These are phyloP conservation scores for Drosophila setosimentum DNA, from an alignment of 2,888 invertebrate genomes.

Conservation along the genomic window DNA sequence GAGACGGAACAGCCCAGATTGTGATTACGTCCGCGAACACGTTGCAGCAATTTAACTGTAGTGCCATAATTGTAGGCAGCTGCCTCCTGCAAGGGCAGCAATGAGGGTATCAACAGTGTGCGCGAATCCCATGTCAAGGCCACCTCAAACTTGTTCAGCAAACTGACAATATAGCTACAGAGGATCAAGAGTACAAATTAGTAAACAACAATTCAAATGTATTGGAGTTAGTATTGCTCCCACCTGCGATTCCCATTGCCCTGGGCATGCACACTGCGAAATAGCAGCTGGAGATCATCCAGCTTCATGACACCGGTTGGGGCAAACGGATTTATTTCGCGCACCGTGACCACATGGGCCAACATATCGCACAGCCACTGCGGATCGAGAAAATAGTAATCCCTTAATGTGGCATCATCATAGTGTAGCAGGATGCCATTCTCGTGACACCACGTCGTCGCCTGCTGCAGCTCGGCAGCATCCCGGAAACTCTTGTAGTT, in stretches of 20 bases:
- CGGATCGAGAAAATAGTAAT: slow-evolving; percentile 98
- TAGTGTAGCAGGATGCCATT: slow-evolving; percentile 98
- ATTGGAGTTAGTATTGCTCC: background rate
- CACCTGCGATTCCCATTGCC: slow-evolving; percentile 87
- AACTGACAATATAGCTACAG: slow-evolving; percentile 93
- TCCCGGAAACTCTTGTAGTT: slow-evolving; percentile 88
- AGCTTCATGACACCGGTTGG: slow-evolving; percentile 97
- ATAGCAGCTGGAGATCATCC: slow-evolving; percentile 95
- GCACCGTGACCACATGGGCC: slow-evolving; percentile 97
- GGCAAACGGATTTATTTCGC: slow-evolving; percentile 99
- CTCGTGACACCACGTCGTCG: slow-evolving; percentile 98
- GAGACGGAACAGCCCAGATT: slow-evolving; percentile 82
- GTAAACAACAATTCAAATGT: too few species aligned
- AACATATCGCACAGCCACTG: slow-evolving; percentile 99
- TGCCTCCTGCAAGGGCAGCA: slow-evolving; percentile 93
- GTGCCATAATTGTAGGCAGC: slow-evolving; percentile 78
- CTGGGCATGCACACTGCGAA: slow-evolving; percentile 94
- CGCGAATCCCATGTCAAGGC: slow-evolving; percentile 98
- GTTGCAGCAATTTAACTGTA: slow-evolving; percentile 83
- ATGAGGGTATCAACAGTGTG: slow-evolving; percentile 95
- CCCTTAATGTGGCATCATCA: slow-evolving; percentile 96
- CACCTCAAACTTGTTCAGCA: slow-evolving; percentile 98
- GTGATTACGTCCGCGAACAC: slow-evolving; percentile 78
- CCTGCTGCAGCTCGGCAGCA: slow-evolving; percentile 95
- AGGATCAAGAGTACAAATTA: background rate